phyloP scores from a whole-genome alignment of 2,888 invertebrate genomes.

The Sarcophaga variegata region DNA sequence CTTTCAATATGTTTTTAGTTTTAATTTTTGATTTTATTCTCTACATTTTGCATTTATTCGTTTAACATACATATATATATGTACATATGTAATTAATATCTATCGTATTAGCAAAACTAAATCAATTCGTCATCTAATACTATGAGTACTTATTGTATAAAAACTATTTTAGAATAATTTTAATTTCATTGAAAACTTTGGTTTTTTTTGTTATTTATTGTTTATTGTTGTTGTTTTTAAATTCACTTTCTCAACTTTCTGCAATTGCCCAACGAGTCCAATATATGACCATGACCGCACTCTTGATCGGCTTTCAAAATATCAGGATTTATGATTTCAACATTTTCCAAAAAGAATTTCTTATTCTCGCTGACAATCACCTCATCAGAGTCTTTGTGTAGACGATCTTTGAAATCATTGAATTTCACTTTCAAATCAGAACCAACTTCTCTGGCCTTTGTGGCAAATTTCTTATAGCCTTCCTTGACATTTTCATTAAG shows the following conservation, averaged over 20 bases:
- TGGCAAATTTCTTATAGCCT: constrained; percentile 76
- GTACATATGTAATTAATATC: too few species aligned
- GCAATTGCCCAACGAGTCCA: constrained; percentile 80
- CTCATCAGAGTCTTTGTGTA: constrained; percentile 75
- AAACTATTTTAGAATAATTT: too few species aligned
- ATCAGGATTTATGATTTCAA: constrained; percentile 79
- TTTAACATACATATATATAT: too few species aligned
- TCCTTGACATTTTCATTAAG: constrained; percentile 77
- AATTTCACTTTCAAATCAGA: constrained; percentile 76
- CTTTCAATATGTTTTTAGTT: too few species aligned
- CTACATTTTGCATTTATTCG: too few species aligned
- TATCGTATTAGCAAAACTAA: too few species aligned
- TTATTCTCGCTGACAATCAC: constrained; percentile 71
- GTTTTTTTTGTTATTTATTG: not conserved
- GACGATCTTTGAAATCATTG: constrained; percentile 76
- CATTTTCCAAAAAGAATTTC: constrained; percentile 75
- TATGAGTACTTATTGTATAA: too few species aligned
- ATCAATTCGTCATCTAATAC: too few species aligned
- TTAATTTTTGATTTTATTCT: too few species aligned
- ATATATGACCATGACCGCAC: constrained; percentile 79
- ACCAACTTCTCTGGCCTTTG: constrained; percentile 77
- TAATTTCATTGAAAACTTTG: constrained; percentile 34
- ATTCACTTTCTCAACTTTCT: constrained; percentile 76
- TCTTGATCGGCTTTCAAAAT: constrained; percentile 78
- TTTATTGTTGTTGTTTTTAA: not conserved